Evolutionary conservation across 2,113 vertebrate species (phyloP).

Genomic region (Platichthys stellatus): DNA sequence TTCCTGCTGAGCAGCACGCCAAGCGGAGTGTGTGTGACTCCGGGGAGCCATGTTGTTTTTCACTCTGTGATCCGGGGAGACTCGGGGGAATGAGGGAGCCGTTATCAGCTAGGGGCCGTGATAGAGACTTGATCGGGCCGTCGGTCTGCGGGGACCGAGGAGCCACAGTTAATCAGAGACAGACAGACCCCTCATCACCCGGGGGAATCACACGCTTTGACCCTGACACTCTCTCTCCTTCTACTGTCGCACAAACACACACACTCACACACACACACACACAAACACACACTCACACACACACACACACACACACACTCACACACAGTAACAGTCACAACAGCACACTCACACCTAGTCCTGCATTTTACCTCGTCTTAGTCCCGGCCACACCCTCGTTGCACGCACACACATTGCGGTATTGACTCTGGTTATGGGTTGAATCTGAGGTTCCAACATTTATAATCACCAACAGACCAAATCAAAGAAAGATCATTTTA

Average conservation of each 20-base stretch:
- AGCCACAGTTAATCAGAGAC: conserved; percentile 83
- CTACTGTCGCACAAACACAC: conserved; percentile 44
- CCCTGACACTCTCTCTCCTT: conserved; percentile 53
- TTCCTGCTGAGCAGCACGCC: conserved; percentile 43
- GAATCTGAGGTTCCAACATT: conserved; percentile 5
- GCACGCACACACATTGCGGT: not conserved
- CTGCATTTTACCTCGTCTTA: conserved; percentile 8
- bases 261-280: conserved; percentile 39
- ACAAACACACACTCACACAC: conserved; percentile 24
- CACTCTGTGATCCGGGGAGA: conserved; percentile 70
- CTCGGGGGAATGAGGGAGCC: conserved; percentile 68
- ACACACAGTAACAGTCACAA: conserved; percentile 18
- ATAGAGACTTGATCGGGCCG: conserved; percentile 79
- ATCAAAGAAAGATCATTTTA: conserved; percentile 1
- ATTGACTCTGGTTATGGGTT: not conserved
- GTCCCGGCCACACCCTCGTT: conserved; percentile 22
- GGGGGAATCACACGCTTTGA: conserved; percentile 67
- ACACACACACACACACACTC: conserved; percentile 36
- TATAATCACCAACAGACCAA: conserved; percentile 3
- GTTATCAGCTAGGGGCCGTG: conserved; percentile 80
- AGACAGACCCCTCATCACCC: conserved; percentile 79
- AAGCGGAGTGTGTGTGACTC: conserved; percentile 41
- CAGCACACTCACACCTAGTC: conserved; percentile 21
- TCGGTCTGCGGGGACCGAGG: conserved; percentile 74
- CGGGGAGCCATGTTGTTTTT: conserved; percentile 77